A percentile compares a stretch with the other conserved stretches of the same genome.
Evolutionary conservation across 2,888 invertebrate genomes (phyloP).

Genomic region (Microchrysa polita): DNA sequence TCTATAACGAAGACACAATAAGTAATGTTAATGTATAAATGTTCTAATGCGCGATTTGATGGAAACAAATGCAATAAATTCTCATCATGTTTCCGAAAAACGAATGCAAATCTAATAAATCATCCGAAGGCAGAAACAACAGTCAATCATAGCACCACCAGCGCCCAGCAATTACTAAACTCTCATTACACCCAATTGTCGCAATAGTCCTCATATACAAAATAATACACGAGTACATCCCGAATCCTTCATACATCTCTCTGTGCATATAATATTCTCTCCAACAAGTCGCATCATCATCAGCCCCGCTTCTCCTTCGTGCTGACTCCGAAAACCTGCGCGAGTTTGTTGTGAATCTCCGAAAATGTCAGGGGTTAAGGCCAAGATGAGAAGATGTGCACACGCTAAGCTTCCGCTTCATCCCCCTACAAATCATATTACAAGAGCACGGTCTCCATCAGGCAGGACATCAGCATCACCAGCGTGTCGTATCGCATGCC

Average conservation of each 20-base stretch:
- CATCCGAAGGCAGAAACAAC: too few relatives aligned
- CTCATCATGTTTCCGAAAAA: too few relatives aligned
- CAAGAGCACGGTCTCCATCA: slow-evolving; percentile 15
- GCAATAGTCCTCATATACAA: slow-evolving; percentile 10
- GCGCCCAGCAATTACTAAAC: slow-evolving; percentile 33
- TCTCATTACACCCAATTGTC: slow-evolving; percentile 28
- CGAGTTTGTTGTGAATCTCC: not conserved
- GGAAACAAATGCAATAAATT: too few relatives aligned
- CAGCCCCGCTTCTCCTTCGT: slow-evolving; percentile 14
- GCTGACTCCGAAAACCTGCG: slow-evolving; percentile 43
- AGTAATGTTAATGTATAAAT: too few relatives aligned
- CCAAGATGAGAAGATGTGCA: not conserved
- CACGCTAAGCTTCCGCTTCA: not conserved
- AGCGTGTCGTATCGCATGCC: slow-evolving; percentile 28
- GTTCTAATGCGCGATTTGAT: too few relatives aligned
- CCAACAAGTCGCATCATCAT: not conserved
- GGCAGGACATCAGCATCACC: slow-evolving; percentile 14
- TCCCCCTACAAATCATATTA: not conserved
- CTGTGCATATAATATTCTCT: not conserved
- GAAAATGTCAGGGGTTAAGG: not conserved
- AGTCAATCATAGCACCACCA: slow-evolving; percentile 23
- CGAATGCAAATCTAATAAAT: too few relatives aligned
- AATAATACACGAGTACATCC: not conserved
- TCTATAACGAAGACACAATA: too few relatives aligned
- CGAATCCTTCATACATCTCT: not conserved